Conservation (phyloP, 2,113 vertebrate species). For the Rousettus leschenaultii region DNA sequence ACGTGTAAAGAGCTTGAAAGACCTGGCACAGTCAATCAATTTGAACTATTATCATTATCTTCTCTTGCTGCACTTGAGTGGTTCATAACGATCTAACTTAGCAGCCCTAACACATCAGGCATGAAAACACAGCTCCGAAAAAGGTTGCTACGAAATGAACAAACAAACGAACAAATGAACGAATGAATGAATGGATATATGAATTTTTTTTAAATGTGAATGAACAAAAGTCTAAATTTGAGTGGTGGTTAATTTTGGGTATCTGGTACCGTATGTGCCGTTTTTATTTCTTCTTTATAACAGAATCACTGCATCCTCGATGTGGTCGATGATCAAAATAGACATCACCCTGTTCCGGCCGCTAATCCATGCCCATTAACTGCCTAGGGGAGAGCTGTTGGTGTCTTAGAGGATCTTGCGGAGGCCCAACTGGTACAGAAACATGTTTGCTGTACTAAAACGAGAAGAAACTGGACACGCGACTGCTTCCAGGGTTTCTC, state of each 20-base stretch:
- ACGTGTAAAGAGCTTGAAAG: background rate
- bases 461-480: background rate
- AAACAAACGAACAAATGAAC: too few relatives aligned
- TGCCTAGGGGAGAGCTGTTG: too few relatives aligned
- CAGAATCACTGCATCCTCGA: background rate
- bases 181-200: background rate
- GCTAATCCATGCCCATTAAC: too few relatives aligned
- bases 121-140: too few relatives aligned
- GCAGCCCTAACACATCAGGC: background rate
- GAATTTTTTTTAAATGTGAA: background rate
- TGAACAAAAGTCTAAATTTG: background rate
- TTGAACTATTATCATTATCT: background rate
- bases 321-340: background rate
- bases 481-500: background rate
- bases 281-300: background rate
- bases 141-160: background rate
- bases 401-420: background rate
- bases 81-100: background rate
- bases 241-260: background rate
- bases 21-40: background rate
- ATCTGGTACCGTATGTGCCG: background rate
- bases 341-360: background rate
- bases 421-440: background rate
- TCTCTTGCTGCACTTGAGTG: background rate
- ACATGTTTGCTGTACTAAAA: background rate